Conservation (phyloP, 1,140 invertebrate species). For the Carcinoscorpius rotundicauda region DNA sequence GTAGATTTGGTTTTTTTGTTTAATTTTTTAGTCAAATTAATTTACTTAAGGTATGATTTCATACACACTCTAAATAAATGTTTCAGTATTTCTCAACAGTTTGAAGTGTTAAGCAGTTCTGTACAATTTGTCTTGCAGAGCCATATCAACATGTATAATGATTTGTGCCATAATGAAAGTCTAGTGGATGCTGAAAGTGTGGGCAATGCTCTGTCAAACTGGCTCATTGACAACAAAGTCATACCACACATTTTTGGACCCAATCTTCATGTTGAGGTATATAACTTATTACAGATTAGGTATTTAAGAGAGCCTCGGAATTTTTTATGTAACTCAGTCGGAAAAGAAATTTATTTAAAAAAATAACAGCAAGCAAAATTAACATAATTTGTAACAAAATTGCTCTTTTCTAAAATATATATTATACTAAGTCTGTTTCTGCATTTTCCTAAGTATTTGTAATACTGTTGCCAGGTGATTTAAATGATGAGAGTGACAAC, state of each 20-base stretch:
- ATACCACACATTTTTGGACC: slow-evolving; percentile 91
- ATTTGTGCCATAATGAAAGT: slow-evolving; percentile 72
- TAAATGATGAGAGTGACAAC: no score
- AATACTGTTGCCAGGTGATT: no score
- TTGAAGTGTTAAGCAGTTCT: slow-evolving; percentile 3
- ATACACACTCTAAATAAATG: background rate
- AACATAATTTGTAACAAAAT: no score
- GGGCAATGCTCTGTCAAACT: slow-evolving; percentile 68
- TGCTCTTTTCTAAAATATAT: no score
- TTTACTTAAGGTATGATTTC: background rate
- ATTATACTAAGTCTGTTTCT: no score
- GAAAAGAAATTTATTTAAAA: no score
- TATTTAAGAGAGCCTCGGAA: no score
- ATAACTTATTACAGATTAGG: slow-evolving; percentile 1
- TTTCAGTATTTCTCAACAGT: slow-evolving; percentile 6
- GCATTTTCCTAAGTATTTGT: no score
- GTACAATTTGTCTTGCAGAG: slow-evolving; percentile 36
- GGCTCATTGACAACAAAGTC: slow-evolving; percentile 81
- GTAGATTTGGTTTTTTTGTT: background rate
- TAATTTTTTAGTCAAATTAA: slow-evolving; percentile 3
- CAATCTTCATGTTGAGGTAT: slow-evolving; percentile 85
- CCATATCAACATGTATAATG: slow-evolving; percentile 80
- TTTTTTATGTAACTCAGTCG: no score
- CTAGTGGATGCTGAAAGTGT: slow-evolving; percentile 65
- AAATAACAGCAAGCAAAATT: no score